phyloP scores from a whole-genome alignment of 1,140 invertebrate species.

The Zaprionus inermis region DNA sequence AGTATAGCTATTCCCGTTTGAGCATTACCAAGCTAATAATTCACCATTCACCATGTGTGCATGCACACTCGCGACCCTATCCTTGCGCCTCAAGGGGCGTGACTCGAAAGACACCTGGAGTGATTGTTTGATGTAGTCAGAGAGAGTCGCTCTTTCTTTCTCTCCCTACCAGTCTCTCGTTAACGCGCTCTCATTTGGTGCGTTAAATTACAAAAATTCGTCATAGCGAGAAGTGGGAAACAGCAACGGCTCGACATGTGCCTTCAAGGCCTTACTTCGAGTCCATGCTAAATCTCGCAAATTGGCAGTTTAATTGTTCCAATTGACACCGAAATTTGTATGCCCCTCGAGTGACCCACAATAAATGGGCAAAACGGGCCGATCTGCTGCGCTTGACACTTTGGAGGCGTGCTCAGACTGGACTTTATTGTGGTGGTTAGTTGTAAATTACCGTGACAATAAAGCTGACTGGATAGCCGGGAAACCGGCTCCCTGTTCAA shows the following conservation, averaged over 20 bases:
- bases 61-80: constrained; percentile 15
- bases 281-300: constrained; percentile 68
- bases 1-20: background rate
- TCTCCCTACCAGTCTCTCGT: background rate
- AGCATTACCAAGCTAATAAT: constrained; percentile 52
- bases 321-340: constrained; percentile 71
- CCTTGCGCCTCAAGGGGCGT: constrained; percentile 61
- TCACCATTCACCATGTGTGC: constrained; percentile 48
- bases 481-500: background rate
- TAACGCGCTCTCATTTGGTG: constrained; percentile 69
- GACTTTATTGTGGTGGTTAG: constrained; percentile 60
- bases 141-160: background rate
- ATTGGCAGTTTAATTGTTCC: constrained; percentile 80
- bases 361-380: constrained; percentile 35
- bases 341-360: constrained; percentile 53
- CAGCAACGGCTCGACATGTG: constrained; percentile 16
- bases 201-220: constrained; percentile 83
- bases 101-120: constrained; percentile 84
- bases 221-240: constrained; percentile 51
- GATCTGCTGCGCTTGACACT: constrained; percentile 30
- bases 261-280: constrained; percentile 39
- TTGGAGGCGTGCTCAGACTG: constrained; percentile 49
- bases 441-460: constrained; percentile 12
- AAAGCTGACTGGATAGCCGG: background rate
- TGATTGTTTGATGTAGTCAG: constrained; percentile 63